Conservation (phyloP, 2,888 invertebrate species). For the Nomada hirtipes region DNA sequence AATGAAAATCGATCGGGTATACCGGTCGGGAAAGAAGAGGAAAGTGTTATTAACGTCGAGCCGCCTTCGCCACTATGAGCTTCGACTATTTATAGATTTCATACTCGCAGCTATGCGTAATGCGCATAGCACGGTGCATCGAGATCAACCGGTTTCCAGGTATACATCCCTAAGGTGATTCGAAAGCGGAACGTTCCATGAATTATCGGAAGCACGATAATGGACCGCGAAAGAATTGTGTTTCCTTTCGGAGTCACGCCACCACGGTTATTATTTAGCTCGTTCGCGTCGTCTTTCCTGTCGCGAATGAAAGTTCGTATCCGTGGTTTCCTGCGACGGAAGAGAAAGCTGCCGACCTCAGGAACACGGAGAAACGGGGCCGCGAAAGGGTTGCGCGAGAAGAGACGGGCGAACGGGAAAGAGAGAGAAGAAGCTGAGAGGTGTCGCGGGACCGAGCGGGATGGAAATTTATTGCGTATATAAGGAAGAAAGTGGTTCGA, state of each 20-base stretch:
- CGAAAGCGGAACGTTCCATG: background rate
- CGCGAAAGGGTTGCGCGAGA: background rate
- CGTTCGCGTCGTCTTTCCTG: background rate
- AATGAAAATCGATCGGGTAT: background rate
- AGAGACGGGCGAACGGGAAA: background rate
- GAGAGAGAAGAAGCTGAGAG: background rate
- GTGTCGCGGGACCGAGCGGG: slow-evolving; percentile 17
- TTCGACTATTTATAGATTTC: slow-evolving; percentile 46
- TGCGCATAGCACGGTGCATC: slow-evolving; percentile 22
- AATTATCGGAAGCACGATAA: background rate
- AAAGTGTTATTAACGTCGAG: slow-evolving; percentile 32
- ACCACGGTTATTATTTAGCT: background rate
- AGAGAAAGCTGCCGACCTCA: background rate
- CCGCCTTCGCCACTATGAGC: slow-evolving; percentile 7
- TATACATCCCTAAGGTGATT: background rate
- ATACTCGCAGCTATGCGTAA: slow-evolving; percentile 33
- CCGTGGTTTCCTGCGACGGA: background rate
- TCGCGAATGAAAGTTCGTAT: background rate
- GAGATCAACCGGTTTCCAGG: slow-evolving; percentile 36
- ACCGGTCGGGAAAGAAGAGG: background rate
- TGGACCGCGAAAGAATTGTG: background rate
- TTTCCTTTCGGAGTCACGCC: no score
- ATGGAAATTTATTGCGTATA: slow-evolving; percentile 66
- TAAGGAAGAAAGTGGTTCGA: slow-evolving; percentile 64
- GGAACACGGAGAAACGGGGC: no score